phyloP scores from a whole-genome alignment of 1,140 invertebrate genomes.

The Metaphire vulgaris region DNA sequence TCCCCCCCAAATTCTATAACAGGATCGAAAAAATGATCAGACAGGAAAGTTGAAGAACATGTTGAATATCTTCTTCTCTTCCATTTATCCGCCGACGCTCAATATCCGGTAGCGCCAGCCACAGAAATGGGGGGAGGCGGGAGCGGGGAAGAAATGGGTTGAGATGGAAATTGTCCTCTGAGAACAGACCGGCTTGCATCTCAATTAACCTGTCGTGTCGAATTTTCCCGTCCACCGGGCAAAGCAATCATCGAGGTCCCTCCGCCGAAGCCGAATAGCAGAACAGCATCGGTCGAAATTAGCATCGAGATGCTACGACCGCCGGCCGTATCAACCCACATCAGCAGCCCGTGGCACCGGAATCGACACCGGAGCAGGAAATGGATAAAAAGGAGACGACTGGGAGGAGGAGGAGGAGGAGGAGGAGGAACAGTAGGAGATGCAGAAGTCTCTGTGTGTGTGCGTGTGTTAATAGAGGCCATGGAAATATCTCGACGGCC shows the following conservation, averaged over 20 bases:
- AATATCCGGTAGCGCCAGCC: too few species aligned
- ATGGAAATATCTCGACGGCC: not conserved
- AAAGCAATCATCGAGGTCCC: not conserved
- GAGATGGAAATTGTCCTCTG: not conserved
- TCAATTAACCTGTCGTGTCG: conserved; percentile 2
- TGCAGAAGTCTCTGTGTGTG: too few species aligned
- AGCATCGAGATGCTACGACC: not conserved
- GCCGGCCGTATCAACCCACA: not conserved
- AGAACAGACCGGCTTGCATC: not conserved
- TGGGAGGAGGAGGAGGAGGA: not conserved
- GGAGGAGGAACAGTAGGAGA: not conserved
- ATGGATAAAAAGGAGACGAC: not conserved
- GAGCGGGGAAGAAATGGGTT: not conserved
- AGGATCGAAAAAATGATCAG: too few species aligned
- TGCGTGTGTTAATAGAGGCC: not conserved
- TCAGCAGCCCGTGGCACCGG: not conserved
- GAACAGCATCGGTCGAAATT: not conserved
- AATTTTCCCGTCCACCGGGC: not conserved
- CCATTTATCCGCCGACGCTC: too few species aligned
- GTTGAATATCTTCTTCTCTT: too few species aligned
- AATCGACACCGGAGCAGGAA: not conserved
- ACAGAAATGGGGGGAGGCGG: not conserved
- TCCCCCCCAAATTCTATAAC: too few species aligned
- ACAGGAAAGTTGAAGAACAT: too few species aligned
- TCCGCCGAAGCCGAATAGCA: not conserved